These are phyloP conservation scores for Willowsia nigromaculata DNA, from an alignment of 2,888 invertebrate genomes.

Conservation along the genomic window DNA sequence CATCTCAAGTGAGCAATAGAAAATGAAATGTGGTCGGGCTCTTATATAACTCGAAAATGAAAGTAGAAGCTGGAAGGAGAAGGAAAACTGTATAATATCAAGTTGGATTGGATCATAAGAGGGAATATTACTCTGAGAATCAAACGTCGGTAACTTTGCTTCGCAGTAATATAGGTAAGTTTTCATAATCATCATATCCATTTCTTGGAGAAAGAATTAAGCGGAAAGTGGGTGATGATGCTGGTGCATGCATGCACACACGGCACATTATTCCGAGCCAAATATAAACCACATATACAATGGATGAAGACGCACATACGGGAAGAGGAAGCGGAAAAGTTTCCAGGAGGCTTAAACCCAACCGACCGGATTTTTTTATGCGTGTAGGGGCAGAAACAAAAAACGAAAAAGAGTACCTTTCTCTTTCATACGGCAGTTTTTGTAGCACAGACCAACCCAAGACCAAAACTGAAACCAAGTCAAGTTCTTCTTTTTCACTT, in stretches of 20 bases:
- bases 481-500: background rate
- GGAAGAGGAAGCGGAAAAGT: background rate
- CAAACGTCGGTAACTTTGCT: too few relatives aligned
- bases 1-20: slow-evolving; percentile 48
- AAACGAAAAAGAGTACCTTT: background rate
- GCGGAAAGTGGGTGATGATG: background rate
- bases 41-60: background rate
- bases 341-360: background rate
- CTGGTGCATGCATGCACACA: background rate
- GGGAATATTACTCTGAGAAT: too few relatives aligned
- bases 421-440: background rate
- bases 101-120: background rate
- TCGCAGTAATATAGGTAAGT: background rate
- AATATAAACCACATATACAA: background rate
- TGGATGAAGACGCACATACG: background rate
- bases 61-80: background rate
- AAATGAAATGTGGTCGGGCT: slow-evolving; percentile 48
- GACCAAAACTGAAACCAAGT: background rate
- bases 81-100: background rate
- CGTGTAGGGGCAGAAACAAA: background rate
- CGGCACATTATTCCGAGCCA: background rate
- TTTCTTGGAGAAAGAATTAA: background rate
- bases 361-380: background rate
- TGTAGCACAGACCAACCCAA: background rate
- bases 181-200: background rate